Percentiles rank a stretch among this genome's conserved stretches.
Conservation (phyloP, 2,113 vertebrate genomes). For the Psittacus erithacus region DNA sequence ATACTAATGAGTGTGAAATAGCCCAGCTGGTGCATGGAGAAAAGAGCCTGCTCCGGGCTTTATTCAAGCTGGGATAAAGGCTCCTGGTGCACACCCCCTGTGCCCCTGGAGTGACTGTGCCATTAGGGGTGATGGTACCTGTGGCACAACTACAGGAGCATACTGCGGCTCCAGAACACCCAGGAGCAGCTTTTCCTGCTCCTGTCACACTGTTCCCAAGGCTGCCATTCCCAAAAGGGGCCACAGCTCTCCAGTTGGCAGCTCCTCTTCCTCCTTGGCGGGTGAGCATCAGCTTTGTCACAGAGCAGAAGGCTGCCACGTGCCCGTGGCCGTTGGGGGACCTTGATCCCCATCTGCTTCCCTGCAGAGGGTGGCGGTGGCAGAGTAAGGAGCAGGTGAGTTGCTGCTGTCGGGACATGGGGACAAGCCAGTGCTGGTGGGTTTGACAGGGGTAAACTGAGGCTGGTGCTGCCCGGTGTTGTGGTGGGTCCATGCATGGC, state of each 20-base stretch:
- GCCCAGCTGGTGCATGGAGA: neutral
- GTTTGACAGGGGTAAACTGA: accelerated
- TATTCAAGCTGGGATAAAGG: neutral
- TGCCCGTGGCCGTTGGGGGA: neutral
- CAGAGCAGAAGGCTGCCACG: accelerated
- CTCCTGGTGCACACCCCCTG: accelerated
- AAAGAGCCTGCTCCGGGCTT: accelerated
- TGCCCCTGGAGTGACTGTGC: neutral
- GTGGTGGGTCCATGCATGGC: accelerated
- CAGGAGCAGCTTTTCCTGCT: neutral
- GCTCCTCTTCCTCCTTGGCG: accelerated
- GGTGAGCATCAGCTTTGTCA: accelerated
- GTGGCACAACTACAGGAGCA: accelerated
- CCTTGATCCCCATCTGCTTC: neutral
- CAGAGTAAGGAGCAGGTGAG: neutral
- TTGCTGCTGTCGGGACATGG: neutral
- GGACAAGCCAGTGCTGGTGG: accelerated
- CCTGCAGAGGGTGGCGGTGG: accelerated
- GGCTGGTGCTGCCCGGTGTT: accelerated
- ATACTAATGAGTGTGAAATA: neutral
- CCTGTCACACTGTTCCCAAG: accelerated
- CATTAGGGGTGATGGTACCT: accelerated
- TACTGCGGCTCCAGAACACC: accelerated
- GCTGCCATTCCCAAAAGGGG: neutral
- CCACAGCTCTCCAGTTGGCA: neutral